Evolutionary conservation across 1,140 invertebrate genomes (phyloP), one percentile per base, ranked within the genome.

Genomic region (Drosophila hydei): DNA sequence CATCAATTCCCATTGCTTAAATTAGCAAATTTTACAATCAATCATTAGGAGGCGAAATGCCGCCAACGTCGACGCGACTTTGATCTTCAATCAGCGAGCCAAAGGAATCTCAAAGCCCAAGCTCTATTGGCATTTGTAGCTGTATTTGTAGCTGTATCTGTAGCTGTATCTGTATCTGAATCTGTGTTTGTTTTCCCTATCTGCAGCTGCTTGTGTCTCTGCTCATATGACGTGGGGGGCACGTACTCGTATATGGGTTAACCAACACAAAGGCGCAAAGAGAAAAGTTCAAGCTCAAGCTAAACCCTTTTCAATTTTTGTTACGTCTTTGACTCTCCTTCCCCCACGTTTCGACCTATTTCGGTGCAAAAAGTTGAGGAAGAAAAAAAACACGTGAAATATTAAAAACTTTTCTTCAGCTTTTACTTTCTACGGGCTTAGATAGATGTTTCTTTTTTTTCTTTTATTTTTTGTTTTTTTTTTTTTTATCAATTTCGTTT

Each of bases 21-120:
- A 85, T 85, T 85, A 85, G 80, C 77, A 73, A 81, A 87, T 75
- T 87, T 87, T 87, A 87, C 80, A 85, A 85, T 85, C 80, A 85
- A 85, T 85, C 80, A 85, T 85, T 87, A 87, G 81, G 59, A 38
- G 48, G 48, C 67, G 42, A 72, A 67, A 55, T 64, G 65, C 75
- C 71, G 56, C 52, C 76, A 77, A 72, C 64, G 70, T 68, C 47
- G 63, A 75, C 27, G 40, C 45, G 9, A 45, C 71, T 83, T 83
- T 84, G 79, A 83, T 84, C 72, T 84, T 62, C 59, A 79, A 48
- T 60, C 72, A 50, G 40, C 50, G 47, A 64, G 59, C n/a, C 67
- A 48, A 38, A 60, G 61, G 50, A 60, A 67, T 61, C 55, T 47
- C 61, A 64, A 71, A 30, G 25, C 47, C 38, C 7, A 6, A 18